These are phyloP conservation scores for Anaspis maculata DNA, from an alignment of 2,888 invertebrate species.

Conservation along the genomic window DNA sequence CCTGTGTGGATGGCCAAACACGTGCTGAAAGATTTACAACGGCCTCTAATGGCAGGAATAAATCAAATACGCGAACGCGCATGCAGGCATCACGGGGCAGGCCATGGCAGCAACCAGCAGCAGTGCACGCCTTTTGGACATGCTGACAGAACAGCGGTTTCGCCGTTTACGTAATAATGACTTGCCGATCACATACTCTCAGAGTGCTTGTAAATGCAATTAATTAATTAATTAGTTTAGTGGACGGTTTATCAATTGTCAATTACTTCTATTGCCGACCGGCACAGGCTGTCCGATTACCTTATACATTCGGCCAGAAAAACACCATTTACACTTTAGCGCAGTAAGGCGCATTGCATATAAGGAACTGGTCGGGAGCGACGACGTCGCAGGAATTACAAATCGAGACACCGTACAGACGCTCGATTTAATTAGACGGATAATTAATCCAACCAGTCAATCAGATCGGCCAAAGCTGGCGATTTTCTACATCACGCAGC, in stretches of 20 bases:
- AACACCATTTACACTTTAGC: slow-evolving; percentile 41
- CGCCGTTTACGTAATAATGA: slow-evolving; percentile 27
- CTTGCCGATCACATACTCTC: slow-evolving; percentile 27
- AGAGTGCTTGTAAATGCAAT: slow-evolving; percentile 30
- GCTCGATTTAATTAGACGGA: slow-evolving; percentile 38
- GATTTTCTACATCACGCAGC: slow-evolving; percentile 3
- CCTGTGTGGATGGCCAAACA: too few relatives aligned
- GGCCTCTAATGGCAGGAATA: slow-evolving; percentile 19
- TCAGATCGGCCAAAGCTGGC: slow-evolving; percentile 36
- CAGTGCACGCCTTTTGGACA: slow-evolving; percentile 2
- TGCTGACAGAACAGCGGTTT: slow-evolving; percentile 12
- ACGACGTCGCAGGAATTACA: slow-evolving; percentile 34
- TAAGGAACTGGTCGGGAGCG: slow-evolving; percentile 30
- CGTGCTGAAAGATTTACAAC: slow-evolving; percentile 27
- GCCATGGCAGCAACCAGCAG: too few relatives aligned
- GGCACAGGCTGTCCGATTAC: slow-evolving; percentile 26
- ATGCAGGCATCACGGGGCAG: too few relatives aligned
- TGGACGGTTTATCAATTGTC: slow-evolving; percentile 38
- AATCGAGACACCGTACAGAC: slow-evolving; percentile 28
- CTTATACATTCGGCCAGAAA: slow-evolving; percentile 35
- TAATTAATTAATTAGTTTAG: slow-evolving; percentile 41
- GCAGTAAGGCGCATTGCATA: slow-evolving; percentile 32
- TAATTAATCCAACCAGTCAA: slow-evolving; percentile 41
- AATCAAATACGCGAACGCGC: too few relatives aligned
- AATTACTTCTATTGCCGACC: slow-evolving; percentile 35